Evolutionary conservation across 2,113 vertebrate genomes (phyloP), one percentile per base, ranked within the genome.

Genomic region (Aspiorhynchus laticeps): DNA sequence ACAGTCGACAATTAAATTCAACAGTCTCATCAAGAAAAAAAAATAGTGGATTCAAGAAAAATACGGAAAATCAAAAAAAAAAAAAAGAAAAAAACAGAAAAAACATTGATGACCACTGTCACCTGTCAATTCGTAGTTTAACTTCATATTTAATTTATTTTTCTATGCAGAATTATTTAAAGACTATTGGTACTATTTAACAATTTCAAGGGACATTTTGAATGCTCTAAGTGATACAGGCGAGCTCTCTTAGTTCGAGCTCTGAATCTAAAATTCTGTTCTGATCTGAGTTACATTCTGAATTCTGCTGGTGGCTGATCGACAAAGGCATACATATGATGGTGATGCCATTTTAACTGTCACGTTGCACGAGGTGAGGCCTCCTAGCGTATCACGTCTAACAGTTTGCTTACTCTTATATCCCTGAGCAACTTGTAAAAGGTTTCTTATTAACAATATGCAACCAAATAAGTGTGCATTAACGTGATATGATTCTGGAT

Each of bases 401-500:
- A 89, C 91, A 41, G 89, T 93, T 94, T 93, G 91, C 91, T 92
- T 92, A 93, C 93, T 93, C 93, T 93, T 94, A 91, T 94, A 94
- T 94, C 93, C 93, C 92, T 91, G 92, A 89, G 86, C 94, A 95
- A 95, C 92, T 93, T 95, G 93, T 96, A 91, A 92, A 94, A 92
- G 86, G 88, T 94, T 95, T 94, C 88, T 93, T 93, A 93, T 94
- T 92, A 93, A 94, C 91, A 93, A 94, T 96, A 96, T 95, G 94
- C 94, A 96, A 96, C 95, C 95, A 95, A 95, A 95, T 95, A 95
- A 94, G 94, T 95, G 94, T 95, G 95, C 95, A 95, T 95, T 95
- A 93, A 93, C 92, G 91, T 91, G 89, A 93, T 91, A 91, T 90
- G 92, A 89, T 95, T 95, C 92, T 92, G 92, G 88, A 88, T 91